Evolutionary conservation across 2,888 invertebrate species (phyloP), one percentile per base, ranked within the genome.

Genomic region (Notocelia uddmanniana): DNA sequence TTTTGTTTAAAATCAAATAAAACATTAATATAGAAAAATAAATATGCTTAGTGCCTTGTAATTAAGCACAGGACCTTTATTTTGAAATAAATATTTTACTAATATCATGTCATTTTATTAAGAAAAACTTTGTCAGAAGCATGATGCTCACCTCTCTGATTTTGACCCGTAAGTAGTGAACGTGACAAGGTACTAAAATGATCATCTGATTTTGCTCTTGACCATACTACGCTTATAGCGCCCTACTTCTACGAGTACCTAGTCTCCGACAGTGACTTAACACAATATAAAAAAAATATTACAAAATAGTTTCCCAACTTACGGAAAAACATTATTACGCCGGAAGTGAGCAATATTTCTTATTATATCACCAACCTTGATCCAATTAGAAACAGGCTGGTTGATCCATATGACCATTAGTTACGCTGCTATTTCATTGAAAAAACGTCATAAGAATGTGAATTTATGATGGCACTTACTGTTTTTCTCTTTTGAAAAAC

Each of bases 11-110:
- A 67, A 67, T 67, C 37, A n/a, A n/a, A n/a, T n/a, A n/a, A n/a
- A n/a, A n/a, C n/a, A n/a, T n/a, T n/a, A n/a, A n/a, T n/a, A n/a
- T n/a, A n/a, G n/a, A n/a, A n/a, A n/a, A n/a, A n/a, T n/a, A n/a
- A n/a, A n/a, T n/a, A n/a, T n/a, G n/a, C n/a, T n/a, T n/a, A n/a
- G n/a, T n/a, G n/a, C n/a, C n/a, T n/a, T n/a, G n/a, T n/a, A n/a
- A n/a, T n/a, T n/a, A n/a, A n/a, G n/a, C n/a, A n/a, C n/a, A n/a
- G n/a, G n/a, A 26, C 2, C 5, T 26, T 3, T 26, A 26, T 60
- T 68, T 68, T 54, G 15, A 68, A 68, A 68, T 52, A 54, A 68
- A 68, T n/a, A n/a, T n/a, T n/a, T n/a, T n/a, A n/a, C n/a, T n/a
- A n/a, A n/a, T n/a, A n/a, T n/a, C n/a, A n/a, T n/a, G n/a, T n/a